Evolutionary conservation across 2,888 invertebrate genomes (phyloP), one percentile per base, ranked within the genome.

Genomic region (Endotricha flammealis): DNA sequence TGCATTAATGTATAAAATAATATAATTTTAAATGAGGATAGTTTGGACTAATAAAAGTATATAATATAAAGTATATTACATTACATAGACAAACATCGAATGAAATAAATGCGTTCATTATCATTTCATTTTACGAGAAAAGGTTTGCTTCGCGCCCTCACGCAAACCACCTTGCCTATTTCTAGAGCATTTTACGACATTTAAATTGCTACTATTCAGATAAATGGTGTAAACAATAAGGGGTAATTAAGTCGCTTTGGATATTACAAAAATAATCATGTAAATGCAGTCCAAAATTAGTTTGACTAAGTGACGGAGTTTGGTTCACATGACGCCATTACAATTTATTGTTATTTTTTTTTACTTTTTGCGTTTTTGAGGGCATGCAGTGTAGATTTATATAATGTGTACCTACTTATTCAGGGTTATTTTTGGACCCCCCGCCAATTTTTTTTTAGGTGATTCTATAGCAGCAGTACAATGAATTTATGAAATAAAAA

Each of bases 201-300:
- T 68, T 66, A 72, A 73, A 72, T 64, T 57, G 56, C 48, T 47
- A 44, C 54, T 46, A 50, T 60, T 58, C 48, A 46, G 47, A 53
- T 44, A 51, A 50, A 71, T 64, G 57, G 61, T 57, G 68, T 72
- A 67, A 77, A 77, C 75, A 75, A 58, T 63, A 59, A 56, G 59
- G 44, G 56, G 64, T 72, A 75, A 74, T 79, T 74, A 74, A 75
- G 64, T 67, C 61, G 63, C 58, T 64, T 53, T 52, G 55, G 57
- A 57, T 57, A 69, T 77, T 70, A 64, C 58, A 42, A 57, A 68
- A 70, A 68, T 73, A 71, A 78, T 73, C 69, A 59, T 42, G 58
- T 66, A 68, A 78, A 73, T 70, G 68, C 53, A 62, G 59, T 71
- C 68, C 49, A 58, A 70, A 79, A 80, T 76, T 69, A 72, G 77